Evolutionary conservation across 2,113 vertebrate species (phyloP), one percentile per base, ranked within the genome.

Genomic region (Pomatostomus ruficeps): DNA sequence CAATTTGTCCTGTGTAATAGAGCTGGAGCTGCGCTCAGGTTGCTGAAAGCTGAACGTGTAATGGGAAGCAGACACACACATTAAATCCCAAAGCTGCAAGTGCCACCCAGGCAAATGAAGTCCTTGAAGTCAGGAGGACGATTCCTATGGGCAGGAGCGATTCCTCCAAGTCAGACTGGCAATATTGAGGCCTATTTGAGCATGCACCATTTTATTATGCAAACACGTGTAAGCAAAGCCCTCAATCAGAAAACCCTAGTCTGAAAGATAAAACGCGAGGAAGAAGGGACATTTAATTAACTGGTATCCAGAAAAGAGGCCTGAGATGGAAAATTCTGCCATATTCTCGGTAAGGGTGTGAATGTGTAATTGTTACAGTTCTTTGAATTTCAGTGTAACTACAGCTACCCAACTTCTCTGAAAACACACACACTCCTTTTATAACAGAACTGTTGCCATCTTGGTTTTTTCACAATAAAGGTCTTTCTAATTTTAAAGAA

Each of bases 211-310:
- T 91, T 81, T 85, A 79, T 49, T 83, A 85, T 26, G 78, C 75
- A 96, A 88, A 94, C 14, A 57, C 1, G 0, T 24, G 75, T 83
- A 94, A 93, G 89, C 91, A 92, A 92, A 91, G 70, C 80, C 82
- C 86, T 89, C 86, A 75, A n/a, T 33, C 72, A 74, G 68, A 92
- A 72, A 77, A 46, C 14, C 13, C 38, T 26, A 51, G 28, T 85
- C 75, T 63, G 40, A 93, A 74, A 59, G 43, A 84, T 51, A 84
- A 92, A 93, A 91, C n/a, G 29, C 59, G 71, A 72, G 77, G 19
- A 71, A 83, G 89, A 84, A 43, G 33, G 43, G 54, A 83, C 67
- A 92, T 92, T 88, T 91, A 91, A 93, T 94, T 88, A 94, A 88
- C 72, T 55, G 55, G 59, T 26, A 71, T 24, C 46, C 66, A 86